Evolutionary conservation across 2,888 invertebrate genomes (phyloP), one percentile per base, ranked within the genome.

Genomic region (Oxystoma pomonae): DNA sequence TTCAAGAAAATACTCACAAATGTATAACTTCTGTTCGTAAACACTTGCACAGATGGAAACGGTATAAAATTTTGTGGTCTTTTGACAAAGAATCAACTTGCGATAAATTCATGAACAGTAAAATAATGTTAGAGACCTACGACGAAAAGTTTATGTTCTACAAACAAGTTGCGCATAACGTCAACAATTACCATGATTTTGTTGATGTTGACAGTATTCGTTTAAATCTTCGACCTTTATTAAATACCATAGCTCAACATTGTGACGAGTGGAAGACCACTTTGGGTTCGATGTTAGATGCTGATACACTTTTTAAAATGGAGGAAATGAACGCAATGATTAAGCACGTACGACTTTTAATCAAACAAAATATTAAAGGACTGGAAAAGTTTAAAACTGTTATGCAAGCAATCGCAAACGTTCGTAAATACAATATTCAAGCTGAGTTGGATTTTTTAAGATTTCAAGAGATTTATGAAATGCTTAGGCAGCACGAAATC

Each of bases 91-190:
- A 82, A 60, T 79, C 85, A 9, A 87, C 89, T 1, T 91, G 92
- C 70, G 90, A 92, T 70, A 90, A 90, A 75, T 95, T 94, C 81
- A 84, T 91, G 0, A 83, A 84, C 56, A 88, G 87, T 67, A 84
- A 83, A 68, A 84, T 83, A 64, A 84, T 86, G 3, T 82, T 91
- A 3, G 81, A 84, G 51, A 85, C 86, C 66, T 93, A 90, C 77
- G 94, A 96, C 73, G 91, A 94, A 72, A 91, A 91, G 76, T 90
- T 96, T 73, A 88, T 89, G 77, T 92, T 90, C 77, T 96, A 93
- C 78, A 87, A 88, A 71, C 87, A 88, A 68, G 87, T 92, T 5
- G 86, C 91, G 17, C 82, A 86, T 3, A 75, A 75, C 59, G 71
- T 78, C 65, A 62, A 64, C 7, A 78, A 80, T 7, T 86, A 87